Evolutionary conservation across 1,140 invertebrate genomes (phyloP).

Genomic region (Charaxes varanes): DNA sequence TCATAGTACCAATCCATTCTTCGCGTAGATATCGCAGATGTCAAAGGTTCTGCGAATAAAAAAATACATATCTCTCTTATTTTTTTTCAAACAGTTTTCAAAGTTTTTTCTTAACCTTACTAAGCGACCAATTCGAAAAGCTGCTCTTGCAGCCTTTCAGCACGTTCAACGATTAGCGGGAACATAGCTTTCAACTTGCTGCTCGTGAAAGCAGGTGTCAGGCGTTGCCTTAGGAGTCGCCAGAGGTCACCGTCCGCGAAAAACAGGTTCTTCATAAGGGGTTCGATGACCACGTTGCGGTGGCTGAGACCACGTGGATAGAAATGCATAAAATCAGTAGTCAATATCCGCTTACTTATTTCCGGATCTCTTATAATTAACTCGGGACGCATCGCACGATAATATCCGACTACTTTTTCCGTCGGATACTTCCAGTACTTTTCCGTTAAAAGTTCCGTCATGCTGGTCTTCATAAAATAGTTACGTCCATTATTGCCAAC

Average conservation of each 20-base stretch:
- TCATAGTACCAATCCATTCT: too few species aligned
- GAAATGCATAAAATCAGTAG: conserved; percentile 75
- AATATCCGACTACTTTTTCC: conserved; percentile 34
- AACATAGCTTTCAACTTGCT: conserved; percentile 21
- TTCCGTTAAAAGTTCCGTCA: conserved; percentile 24
- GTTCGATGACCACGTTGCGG: conserved; percentile 32
- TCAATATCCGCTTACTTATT: conserved; percentile 70
- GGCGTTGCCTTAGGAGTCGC: conserved; percentile 13
- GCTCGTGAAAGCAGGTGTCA: conserved; percentile 15
- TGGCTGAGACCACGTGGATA: conserved; percentile 28
- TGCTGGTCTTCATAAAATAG: conserved; percentile 22
- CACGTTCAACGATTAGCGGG: conserved; percentile 15
- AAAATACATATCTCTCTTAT: too few species aligned
- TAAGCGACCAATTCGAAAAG: too few species aligned
- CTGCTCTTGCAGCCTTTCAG: conserved; percentile 15
- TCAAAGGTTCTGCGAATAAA: too few species aligned
- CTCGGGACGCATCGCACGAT: conserved; percentile 41
- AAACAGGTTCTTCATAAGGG: conserved; percentile 36
- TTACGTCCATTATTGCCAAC: conserved; percentile 41
- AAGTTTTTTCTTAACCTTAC: too few species aligned
- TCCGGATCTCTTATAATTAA: conserved; percentile 74
- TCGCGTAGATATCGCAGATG: too few species aligned
- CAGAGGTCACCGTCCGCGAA: conserved; percentile 7
- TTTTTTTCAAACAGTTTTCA: too few species aligned
- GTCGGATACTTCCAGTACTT: conserved; percentile 33